A percentile compares a stretch with the other conserved stretches of the same genome.
Evolutionary conservation across 2,797 vertebrate genomes (phyloP).

Genomic region (Vespertilio murinus): DNA sequence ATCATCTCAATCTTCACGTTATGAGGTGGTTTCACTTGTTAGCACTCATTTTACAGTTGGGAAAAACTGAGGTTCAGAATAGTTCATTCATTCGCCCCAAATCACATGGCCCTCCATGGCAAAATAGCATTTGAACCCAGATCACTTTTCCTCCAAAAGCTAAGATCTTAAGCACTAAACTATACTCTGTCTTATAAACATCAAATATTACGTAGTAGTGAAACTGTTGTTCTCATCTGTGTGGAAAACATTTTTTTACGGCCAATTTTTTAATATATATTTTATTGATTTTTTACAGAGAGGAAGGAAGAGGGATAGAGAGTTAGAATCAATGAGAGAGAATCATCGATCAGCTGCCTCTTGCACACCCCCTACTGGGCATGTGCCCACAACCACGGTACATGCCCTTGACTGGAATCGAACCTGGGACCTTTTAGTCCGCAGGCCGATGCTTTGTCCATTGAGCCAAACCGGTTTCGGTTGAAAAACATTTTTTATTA

Average conservation of each 20-base stretch:
- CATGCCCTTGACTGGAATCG: too few species aligned
- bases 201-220: neutral
- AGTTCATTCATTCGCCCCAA: neutral
- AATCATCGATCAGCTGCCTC: too few species aligned
- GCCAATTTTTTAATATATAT: too few species aligned
- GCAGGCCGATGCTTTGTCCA: too few species aligned
- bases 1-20: neutral
- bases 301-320: too few species aligned
- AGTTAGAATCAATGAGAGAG: too few species aligned
- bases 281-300: too few species aligned
- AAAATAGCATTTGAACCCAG: neutral
- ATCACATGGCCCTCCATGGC: neutral
- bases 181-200: neutral
- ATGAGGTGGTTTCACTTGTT: neutral
- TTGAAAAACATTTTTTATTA: neutral
- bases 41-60: neutral
- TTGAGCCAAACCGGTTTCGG: too few species aligned
- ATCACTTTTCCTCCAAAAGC: neutral
- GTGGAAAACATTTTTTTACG: slow-evolving; percentile 7
- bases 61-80: neutral
- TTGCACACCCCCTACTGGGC: too few species aligned
- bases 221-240: neutral
- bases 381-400: too few species aligned
- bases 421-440: too few species aligned
- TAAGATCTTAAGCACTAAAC: neutral